Base-by-base conservation (phyloP, 2,797 vertebrate species). In the Zenarchopterus dispar region DNA sequence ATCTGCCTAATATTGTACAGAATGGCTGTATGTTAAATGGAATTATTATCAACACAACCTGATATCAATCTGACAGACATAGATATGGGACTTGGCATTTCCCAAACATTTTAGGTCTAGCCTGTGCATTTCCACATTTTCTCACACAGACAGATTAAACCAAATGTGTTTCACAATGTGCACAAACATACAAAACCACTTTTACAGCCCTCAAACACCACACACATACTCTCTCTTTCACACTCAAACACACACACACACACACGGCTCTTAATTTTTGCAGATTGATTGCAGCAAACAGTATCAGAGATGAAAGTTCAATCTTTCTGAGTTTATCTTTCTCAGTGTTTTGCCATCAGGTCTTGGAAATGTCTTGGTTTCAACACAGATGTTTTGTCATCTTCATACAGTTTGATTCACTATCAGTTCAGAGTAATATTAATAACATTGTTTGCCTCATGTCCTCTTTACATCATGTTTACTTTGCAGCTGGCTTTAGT, bases 191-290 rank as follows among this genome's bases (percentile, higher is more conserved):
- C 53, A 66, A 43, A 72, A 19, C 18, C 50, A 55, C 52, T 59
- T 41, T 11, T 24, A 36, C 43, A 28, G 56, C 45, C 46, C 58
- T 58, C 17, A 33, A 31, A 49, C 13, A 36, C 33, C 43, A 76
- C 56, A 65, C 70, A 75, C 61, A 64, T 62, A 45, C 31, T n/a
- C n/a, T n/a, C n/a, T n/a, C n/a, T n/a, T n/a, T n/a, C n/a, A n/a
- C n/a, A n/a, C n/a, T n/a, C n/a, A n/a, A n/a, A 6, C 5, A 6
- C 58, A 42, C 41, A 39, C 21, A 62, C 57, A 70, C 48, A 75
- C 61, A 64, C 65, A 45, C 31, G 59, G 54, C 75, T 73, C 53
- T 61, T 36, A 65, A 69, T 55, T 74, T 60, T 58, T 33, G 44
- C 60, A 55, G 64, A 76, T 80, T 52, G 67, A 41, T 63, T 67